Base-by-base conservation (phyloP, 2,797 vertebrate species). In the Rhinella marina region DNA sequence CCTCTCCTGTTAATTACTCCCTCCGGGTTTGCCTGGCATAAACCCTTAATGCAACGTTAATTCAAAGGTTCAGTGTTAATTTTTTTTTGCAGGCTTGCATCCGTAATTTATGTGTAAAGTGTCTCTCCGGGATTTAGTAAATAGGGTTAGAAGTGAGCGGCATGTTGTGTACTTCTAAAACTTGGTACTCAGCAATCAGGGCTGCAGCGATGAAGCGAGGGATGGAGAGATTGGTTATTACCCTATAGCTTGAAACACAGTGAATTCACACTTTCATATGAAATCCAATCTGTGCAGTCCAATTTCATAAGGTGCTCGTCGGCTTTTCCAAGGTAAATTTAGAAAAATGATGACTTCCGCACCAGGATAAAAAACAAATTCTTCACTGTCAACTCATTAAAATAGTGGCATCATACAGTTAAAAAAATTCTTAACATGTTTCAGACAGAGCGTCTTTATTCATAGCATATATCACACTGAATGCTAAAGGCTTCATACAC, bases 51-150 rank as follows among this genome's bases (percentile, higher is more conserved):
- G 56, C 68, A 54, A 66, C n/a, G 7, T 9, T 66, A n/a, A 85
- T 85, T 76, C 61, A 86, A 68, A 68, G 76, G 76, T 70, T 80
- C 80, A 70, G 76, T 23, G 57, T 62, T 78, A 66, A 54, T 85
- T 73, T 11, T 75, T 25, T 27, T 61, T 85, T 84, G 8, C n/a
- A 27, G 41, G 21, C 48, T 79, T 17, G 25, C 23, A 23, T 57
- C 25, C 27, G 41, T 57, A 68, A 56, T 83, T 83, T 73, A 21
- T 48, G 48, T 48, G 70, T 19, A 48, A 73, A 73, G 70, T 73
- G 19, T 1, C 10, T 48, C 32, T 41, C 16, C 1, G 70, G 29
- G 70, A 73, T 48, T 41, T 17, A 9, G 17, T 32, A 72, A 70
- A 16, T 70, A 70, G 27, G 25, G 27, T 27, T 14, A 70, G 27